Conservation (phyloP, 2,888 invertebrate genomes). For the Andrena minutula region DNA sequence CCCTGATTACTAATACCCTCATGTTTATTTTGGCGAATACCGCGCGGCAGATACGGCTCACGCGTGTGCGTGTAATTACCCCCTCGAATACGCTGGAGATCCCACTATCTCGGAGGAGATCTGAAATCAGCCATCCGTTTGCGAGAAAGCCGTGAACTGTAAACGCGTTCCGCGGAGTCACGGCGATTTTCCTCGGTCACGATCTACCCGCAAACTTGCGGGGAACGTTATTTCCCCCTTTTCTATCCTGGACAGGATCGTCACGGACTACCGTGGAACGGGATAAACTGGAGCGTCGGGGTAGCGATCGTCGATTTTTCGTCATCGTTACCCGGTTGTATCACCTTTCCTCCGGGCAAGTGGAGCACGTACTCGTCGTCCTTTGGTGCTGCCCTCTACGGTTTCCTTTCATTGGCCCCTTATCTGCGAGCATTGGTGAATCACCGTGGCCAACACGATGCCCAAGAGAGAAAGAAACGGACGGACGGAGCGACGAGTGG, state of each 20-base stretch:
- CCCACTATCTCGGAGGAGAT: not conserved
- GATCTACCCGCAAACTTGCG: not conserved
- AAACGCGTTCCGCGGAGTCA: slow-evolving; percentile 21
- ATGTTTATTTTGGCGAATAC: too few species aligned
- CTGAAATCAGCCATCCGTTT: not conserved
- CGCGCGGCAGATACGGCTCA: too few species aligned
- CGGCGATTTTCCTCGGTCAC: slow-evolving; percentile 24
- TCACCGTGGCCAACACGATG: slow-evolving; percentile 65
- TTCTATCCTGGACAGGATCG: not conserved
- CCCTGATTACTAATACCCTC: too few species aligned
- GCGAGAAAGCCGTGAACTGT: slow-evolving; percentile 3
- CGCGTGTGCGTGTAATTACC: too few species aligned
- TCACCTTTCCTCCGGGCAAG: slow-evolving; percentile 56
- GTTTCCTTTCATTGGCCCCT: slow-evolving; percentile 73
- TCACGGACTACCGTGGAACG: slow-evolving; percentile 24
- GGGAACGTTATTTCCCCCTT: slow-evolving; percentile 9
- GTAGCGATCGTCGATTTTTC: slow-evolving; percentile 63
- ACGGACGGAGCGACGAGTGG: slow-evolving; percentile 6
- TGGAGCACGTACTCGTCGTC: slow-evolving; percentile 63
- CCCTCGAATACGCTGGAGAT: not conserved
- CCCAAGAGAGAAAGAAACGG: slow-evolving; percentile 30
- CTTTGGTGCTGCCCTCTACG: slow-evolving; percentile 64
- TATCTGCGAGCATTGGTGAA: slow-evolving; percentile 73
- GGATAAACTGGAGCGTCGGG: slow-evolving; percentile 36
- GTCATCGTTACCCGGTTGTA: slow-evolving; percentile 55